phyloP scores from a whole-genome alignment of 2,113 vertebrate species.

The Litocranius walleri region DNA sequence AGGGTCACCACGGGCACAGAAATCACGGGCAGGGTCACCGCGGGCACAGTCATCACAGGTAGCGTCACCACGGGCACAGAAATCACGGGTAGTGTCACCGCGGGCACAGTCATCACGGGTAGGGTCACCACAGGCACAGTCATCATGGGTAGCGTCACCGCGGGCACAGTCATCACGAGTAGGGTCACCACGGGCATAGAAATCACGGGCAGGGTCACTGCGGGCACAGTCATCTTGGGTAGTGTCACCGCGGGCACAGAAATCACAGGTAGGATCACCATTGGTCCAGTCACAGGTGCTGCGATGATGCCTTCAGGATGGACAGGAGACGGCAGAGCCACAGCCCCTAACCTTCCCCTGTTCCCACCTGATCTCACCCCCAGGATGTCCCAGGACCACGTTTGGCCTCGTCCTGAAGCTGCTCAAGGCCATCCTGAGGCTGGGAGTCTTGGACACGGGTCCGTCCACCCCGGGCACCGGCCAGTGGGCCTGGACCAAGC shows the following conservation, averaged over 20 bases:
- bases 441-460: fast-evolving
- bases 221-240: too few species aligned
- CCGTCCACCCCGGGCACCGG: fast-evolving
- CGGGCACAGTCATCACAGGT: too few species aligned
- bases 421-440: background rate
- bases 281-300: fast-evolving
- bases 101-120: too few species aligned
- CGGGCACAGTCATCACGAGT: fast-evolving
- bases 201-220: too few species aligned
- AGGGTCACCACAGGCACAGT: too few species aligned
- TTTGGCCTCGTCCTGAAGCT: fast-evolving
- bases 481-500: background rate
- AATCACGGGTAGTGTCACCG: fast-evolving
- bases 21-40: fast-evolving
- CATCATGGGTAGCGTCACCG: too few species aligned
- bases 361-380: fast-evolving
- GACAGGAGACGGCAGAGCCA: fast-evolving
- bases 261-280: fast-evolving
- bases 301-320: background rate
- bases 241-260: fast-evolving
- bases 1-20: fast-evolving
- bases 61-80: fast-evolving
- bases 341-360: fast-evolving
- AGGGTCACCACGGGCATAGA: fast-evolving
- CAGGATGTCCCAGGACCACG: fast-evolving